A percentile compares a stretch with the other conserved stretches of the same genome.
phyloP scores from a whole-genome alignment of 1,140 invertebrate genomes.

The Sitobion miscanthi region DNA sequence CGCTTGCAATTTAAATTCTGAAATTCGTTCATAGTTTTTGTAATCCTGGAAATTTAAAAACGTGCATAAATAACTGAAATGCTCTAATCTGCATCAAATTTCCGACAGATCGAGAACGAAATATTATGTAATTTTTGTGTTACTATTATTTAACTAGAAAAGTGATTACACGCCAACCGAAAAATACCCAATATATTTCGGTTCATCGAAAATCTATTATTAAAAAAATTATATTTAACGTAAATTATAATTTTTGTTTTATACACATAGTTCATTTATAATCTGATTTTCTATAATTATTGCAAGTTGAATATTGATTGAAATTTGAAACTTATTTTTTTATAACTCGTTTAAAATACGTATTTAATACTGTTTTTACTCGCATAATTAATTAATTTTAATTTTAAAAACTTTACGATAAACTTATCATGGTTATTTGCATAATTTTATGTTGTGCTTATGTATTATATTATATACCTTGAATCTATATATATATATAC shows the following conservation, averaged over 20 bases:
- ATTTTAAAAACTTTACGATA: background rate
- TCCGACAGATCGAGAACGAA: background rate
- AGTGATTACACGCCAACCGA: too few species aligned
- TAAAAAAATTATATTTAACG: background rate
- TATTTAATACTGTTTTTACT: background rate
- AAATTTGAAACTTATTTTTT: background rate
- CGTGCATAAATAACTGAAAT: background rate
- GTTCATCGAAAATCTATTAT: background rate
- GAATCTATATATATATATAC: background rate
- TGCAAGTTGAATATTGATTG: background rate
- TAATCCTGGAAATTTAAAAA: background rate
- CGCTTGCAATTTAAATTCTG: background rate
- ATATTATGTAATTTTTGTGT: background rate
- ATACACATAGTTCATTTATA: background rate
- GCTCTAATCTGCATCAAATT: background rate
- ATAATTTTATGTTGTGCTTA: background rate
- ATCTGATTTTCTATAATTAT: background rate
- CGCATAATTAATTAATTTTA: background rate
- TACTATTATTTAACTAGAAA: background rate
- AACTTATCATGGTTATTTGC: background rate
- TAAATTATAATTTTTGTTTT: background rate
- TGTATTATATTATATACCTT: background rate
- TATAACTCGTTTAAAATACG: background rate
- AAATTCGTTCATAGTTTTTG: background rate
- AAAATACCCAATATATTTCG: background rate